Evolutionary conservation across 2,888 invertebrate species (phyloP).

Genomic region (Zygogramma bicolorata): DNA sequence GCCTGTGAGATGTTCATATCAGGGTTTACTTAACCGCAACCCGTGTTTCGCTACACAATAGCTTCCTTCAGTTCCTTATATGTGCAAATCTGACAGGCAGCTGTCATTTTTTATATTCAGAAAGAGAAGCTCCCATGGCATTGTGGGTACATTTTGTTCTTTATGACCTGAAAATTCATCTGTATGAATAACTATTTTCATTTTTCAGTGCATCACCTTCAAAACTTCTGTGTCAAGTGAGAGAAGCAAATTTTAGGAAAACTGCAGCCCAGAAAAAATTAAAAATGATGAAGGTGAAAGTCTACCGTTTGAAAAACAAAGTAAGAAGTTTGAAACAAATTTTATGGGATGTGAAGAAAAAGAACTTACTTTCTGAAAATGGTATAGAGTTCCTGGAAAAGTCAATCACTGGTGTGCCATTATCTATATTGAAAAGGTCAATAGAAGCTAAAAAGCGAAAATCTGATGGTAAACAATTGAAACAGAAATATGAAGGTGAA

Average conservation of each 20-base stretch:
- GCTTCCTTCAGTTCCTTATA: too few relatives aligned
- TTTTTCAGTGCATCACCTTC: slow-evolving; percentile 13
- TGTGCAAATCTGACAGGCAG: too few relatives aligned
- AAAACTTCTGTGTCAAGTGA: slow-evolving; percentile 1
- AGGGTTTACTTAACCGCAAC: too few relatives aligned
- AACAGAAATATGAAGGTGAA: not conserved
- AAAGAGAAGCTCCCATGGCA: too few relatives aligned
- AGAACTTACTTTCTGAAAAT: slow-evolving; percentile 13
- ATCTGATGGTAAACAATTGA: not conserved
- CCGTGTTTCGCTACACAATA: too few relatives aligned
- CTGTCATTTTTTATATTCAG: too few relatives aligned
- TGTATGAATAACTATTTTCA: too few relatives aligned
- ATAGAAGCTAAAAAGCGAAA: slow-evolving; percentile 10
- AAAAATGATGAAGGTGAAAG: not conserved
- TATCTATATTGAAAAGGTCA: slow-evolving; percentile 11
- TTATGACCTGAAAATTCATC: too few relatives aligned
- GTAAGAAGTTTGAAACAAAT: slow-evolving; percentile 16
- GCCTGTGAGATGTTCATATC: too few relatives aligned
- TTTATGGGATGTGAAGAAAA: slow-evolving; percentile 12
- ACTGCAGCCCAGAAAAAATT: not conserved
- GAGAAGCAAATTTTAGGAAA: slow-evolving; percentile 11
- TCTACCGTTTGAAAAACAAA: not conserved
- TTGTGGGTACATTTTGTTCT: too few relatives aligned
- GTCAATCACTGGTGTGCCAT: slow-evolving; percentile 17
- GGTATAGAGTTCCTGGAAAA: slow-evolving; percentile 10